Base-by-base conservation (phyloP, 2,797 vertebrate genomes). In the Bradypodion pumilum region DNA sequence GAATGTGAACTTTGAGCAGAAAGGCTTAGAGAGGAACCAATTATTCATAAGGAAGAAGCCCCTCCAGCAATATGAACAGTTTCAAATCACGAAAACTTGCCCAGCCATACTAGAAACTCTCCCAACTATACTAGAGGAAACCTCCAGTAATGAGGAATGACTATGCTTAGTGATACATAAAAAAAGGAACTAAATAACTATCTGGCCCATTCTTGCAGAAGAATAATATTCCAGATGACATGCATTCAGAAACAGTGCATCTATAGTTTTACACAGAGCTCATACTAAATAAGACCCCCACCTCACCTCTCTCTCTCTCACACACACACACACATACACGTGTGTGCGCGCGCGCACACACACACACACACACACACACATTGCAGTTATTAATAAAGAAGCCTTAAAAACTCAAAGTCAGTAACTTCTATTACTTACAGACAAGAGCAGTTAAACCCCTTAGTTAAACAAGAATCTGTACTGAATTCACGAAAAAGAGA, bases 401-500 rank as follows among this genome's bases (percentile, higher is more conserved):
- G 21, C 21, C 12, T 86, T 88, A 85, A 83, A 90, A 65, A 56
- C 82, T 88, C 82, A 63, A 80, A 84, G 66, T 52, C 0, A 1
- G 19, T 78, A 37, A 85, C 15, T 15, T 9, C 46, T 23, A 3
- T 79, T 90, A 86, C 52, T 82, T 83, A 76, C 46, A 74, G 85
- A 92, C 63, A 91, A 91, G 89, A 82, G 46, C 73, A 89, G 85
- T 10, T 0, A 90, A 86, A 85, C 21, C 16, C 37, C 75, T 86
- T 78, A 68, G 80, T 76, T 83, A 93, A 90, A 87, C 84, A 91
- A 90, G n/a, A 9, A 63, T 23, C 72, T 86, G 80, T 85, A 82
- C 0, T 89, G 81, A 88, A 88, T 40, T 44, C 66, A 62, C 32
- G 40, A 76, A 29, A 88, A 79, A 29, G 92, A 86, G 87, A 73